Evolutionary conservation across 2,113 vertebrate genomes (phyloP).

Genomic region (Podarcis cretensis): DNA sequence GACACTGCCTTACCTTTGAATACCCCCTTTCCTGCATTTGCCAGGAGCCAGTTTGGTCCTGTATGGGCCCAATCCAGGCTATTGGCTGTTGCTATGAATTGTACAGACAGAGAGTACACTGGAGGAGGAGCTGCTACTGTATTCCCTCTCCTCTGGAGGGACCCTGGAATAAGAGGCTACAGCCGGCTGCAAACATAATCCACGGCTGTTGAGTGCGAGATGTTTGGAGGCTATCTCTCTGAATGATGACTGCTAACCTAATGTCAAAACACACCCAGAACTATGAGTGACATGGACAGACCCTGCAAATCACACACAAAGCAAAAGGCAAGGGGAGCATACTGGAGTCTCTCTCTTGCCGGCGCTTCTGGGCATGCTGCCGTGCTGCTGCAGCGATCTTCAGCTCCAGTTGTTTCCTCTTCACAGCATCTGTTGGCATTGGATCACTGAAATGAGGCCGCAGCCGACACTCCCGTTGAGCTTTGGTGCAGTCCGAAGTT

Average conservation of each 20-base stretch:
- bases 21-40: background rate
- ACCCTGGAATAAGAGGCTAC: too few relatives aligned
- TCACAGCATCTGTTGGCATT: slow-evolving; percentile 86
- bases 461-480: slow-evolving; percentile 86
- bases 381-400: slow-evolving; percentile 86
- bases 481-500: slow-evolving; percentile 80
- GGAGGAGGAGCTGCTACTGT: background rate
- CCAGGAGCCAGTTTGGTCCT: background rate
- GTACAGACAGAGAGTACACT: background rate
- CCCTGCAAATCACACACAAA: background rate
- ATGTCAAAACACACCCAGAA: background rate
- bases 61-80: background rate
- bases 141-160: background rate
- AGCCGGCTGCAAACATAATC: background rate
- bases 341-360: slow-evolving; percentile 77
- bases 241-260: background rate
- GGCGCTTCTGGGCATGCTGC: slow-evolving; percentile 83
- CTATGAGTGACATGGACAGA: background rate
- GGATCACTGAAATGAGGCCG: slow-evolving; percentile 89
- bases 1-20: background rate
- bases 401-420: slow-evolving; percentile 92
- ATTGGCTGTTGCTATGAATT: background rate
- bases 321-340: slow-evolving; percentile 14
- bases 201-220: background rate
- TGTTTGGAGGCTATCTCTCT: background rate